Percentiles rank a stretch among this genome's conserved stretches.
These are phyloP conservation scores for Dysmachus trigonus DNA, from an alignment of 2,888 invertebrate species.

Conservation along the genomic window DNA sequence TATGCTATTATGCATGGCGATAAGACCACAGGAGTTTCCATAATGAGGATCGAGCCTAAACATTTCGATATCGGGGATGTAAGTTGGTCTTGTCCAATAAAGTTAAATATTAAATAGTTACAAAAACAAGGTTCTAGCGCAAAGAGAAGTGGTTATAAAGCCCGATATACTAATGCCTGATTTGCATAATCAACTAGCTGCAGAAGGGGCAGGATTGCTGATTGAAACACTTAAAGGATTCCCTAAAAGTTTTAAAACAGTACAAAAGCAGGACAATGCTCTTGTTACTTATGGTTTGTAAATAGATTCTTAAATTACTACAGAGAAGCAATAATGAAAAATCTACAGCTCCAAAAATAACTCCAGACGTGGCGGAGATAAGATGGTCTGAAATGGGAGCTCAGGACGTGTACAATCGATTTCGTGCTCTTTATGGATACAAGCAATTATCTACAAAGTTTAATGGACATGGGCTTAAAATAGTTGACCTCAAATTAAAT, in stretches of 20 bases:
- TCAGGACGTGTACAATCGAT: conserved; percentile 73
- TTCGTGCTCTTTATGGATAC: conserved; percentile 74
- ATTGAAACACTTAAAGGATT: conserved; percentile 70
- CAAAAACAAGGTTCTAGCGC: conserved; percentile 62
- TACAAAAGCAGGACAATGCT: conserved; percentile 69
- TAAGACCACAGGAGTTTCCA: conserved; percentile 79
- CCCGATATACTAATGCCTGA: conserved; percentile 72
- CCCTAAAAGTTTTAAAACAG: conserved; percentile 69
- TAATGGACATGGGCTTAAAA: conserved; percentile 70
- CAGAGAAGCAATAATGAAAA: neutral
- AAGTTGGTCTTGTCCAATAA: conserved; percentile 50
- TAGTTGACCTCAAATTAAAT: conserved; percentile 66
- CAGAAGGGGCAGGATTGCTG: conserved; percentile 75
- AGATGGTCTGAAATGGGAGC: conserved; percentile 75
- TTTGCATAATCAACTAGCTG: conserved; percentile 72
- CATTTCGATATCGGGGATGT: conserved; percentile 81
- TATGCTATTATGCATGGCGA: conserved; percentile 88
- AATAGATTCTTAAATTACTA: neutral
- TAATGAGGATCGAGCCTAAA: conserved; percentile 86
- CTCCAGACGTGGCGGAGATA: conserved; percentile 69
- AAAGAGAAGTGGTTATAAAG: conserved; percentile 68
- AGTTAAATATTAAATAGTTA: conserved; percentile 13
- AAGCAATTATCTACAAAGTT: conserved; percentile 72
- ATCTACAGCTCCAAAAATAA: conserved; percentile 76
- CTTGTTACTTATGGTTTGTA: conserved; percentile 76